Evolutionary conservation across 2,888 invertebrate genomes (phyloP), one percentile per base, ranked within the genome.

Genomic region (Ophioninae sp.): DNA sequence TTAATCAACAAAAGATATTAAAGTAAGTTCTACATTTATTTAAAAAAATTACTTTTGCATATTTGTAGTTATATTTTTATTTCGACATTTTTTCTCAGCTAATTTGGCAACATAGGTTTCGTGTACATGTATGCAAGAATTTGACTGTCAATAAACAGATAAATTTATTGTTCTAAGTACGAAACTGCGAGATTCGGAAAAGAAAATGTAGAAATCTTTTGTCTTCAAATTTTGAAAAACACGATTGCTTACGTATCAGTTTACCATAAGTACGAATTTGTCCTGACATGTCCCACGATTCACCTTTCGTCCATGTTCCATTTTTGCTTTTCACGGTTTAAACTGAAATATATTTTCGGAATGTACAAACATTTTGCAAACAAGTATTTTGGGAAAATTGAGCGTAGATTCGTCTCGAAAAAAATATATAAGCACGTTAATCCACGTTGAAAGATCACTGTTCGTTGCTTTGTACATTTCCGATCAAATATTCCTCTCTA

Each of bases 191-290:
- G 30, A 3, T 30, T 30, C 30, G 30, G 30, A 30, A 30, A 30
- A 30, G 30, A 1, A 30, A 30, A 30, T 30, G 30, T 30, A 30
- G 30, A 30, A 30, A 30, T 30, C 10, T 17, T 37, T 44, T 57
- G 3, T 13, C 57, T 61, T 72, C 41, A 72, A 41, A 41, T 72
- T n/a, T 7, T 72, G 20, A 72, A 61, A 72, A 72, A 39, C 37
- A 10, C 72, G 6, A 72, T 61, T 59, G 72, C 39, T 61, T 72
- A 72, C 41, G 20, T 61, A 10, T 72, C 61, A 17, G 30, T 2
- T 30, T 30, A 70, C 56, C 56, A 50, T 70, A 17, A 56, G 69
- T 7, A 70, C 68, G 10, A 20, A 44, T 10, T 41, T 37, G 41
- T 41, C 17, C 41, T 13, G 44, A 20, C n/a, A 30, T 17, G 37